Evolutionary conservation across 2,113 vertebrate genomes (phyloP).

Genomic region (Junco hyemalis): DNA sequence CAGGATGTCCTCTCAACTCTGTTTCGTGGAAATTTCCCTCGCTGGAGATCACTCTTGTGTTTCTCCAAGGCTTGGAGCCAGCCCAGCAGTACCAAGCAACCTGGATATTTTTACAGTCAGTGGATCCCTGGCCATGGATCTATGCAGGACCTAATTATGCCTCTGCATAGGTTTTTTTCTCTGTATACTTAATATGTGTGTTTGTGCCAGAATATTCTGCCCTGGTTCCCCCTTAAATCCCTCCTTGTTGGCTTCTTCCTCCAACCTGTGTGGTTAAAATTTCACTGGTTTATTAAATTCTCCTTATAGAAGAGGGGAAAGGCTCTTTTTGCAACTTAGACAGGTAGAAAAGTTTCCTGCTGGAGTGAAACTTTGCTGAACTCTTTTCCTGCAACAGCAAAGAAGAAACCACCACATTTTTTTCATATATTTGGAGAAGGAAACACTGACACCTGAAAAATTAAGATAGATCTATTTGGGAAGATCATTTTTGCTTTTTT

Average conservation of each 20-base stretch:
- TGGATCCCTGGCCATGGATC: slow-evolving; percentile 44
- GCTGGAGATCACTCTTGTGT: slow-evolving; percentile 47
- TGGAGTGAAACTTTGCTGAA: slow-evolving; percentile 14
- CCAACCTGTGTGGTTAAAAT: slow-evolving; percentile 46
- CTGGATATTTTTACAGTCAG: not conserved
- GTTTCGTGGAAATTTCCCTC: slow-evolving; percentile 69
- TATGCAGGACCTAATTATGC: not conserved
- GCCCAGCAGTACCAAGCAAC: slow-evolving; percentile 42
- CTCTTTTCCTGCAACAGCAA: not conserved
- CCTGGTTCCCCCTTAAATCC: not conserved
- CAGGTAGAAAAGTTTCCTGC: not conserved
- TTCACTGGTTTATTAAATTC: slow-evolving; percentile 53
- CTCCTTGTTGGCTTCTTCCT: slow-evolving; percentile 30
- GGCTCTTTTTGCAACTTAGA: not conserved
- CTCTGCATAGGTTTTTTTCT: not conserved
- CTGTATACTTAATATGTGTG: not conserved
- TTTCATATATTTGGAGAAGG: not conserved
- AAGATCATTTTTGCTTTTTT: not conserved
- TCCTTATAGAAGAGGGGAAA: not conserved
- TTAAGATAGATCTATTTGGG: not conserved
- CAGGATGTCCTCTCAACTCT: slow-evolving; percentile 53
- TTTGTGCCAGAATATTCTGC: not conserved
- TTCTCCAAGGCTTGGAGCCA: slow-evolving; percentile 49
- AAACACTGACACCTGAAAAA: not conserved
- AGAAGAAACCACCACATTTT: not conserved